These are phyloP conservation scores for Eufriesea mexicana DNA, from an alignment of 1,140 invertebrate genomes.

Conservation along the genomic window DNA sequence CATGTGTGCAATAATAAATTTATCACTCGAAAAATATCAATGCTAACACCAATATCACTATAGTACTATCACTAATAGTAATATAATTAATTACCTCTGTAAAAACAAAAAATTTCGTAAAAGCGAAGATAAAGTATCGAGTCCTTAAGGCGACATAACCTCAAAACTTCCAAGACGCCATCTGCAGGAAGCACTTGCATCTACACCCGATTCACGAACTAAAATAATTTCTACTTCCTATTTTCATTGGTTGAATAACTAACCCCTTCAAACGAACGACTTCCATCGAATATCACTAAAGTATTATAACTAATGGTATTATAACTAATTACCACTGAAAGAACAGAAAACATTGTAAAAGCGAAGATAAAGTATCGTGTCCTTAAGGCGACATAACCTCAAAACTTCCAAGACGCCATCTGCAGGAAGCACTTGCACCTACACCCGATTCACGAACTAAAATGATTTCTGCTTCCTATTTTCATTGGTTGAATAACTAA, in stretches of 20 bases:
- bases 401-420: too few species aligned
- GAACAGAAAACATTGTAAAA: neutral
- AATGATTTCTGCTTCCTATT: neutral
- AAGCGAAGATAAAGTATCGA: neutral
- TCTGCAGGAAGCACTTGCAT: neutral
- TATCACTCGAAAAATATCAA: too few species aligned
- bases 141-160: neutral
- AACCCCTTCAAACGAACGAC: neutral
- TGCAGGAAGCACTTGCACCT: neutral
- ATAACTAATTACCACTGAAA: too few species aligned
- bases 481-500: neutral
- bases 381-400: neutral
- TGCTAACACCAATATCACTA: too few species aligned
- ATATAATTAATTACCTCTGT: too few species aligned
- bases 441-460: neutral
- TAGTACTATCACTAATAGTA: too few species aligned
- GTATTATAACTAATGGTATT: too few species aligned
- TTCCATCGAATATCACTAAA: too few species aligned
- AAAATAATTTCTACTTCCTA: neutral
- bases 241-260: neutral
- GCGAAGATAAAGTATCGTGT: neutral
- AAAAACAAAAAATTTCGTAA: neutral
- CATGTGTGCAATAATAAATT: too few species aligned
- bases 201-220: neutral
- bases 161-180: neutral